phyloP scores from a whole-genome alignment of 2,888 invertebrate genomes.

The Synanthedon vespiformis region DNA sequence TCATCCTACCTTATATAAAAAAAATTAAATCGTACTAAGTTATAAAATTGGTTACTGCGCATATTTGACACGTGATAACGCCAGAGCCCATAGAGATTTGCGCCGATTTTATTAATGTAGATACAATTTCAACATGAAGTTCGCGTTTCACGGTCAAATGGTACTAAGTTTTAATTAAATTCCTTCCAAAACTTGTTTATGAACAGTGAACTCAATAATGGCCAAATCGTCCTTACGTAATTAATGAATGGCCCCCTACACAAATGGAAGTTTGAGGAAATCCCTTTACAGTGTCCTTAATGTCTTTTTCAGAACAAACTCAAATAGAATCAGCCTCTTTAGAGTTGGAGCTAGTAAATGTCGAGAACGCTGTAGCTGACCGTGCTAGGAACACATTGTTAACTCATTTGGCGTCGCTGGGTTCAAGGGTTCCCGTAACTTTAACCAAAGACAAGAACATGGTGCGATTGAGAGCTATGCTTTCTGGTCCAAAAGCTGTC shows the following conservation, averaged over 20 bases:
- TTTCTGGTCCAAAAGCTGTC: constrained; percentile 79
- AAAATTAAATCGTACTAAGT: no score
- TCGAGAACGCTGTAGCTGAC: constrained; percentile 62
- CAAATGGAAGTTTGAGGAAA: not conserved
- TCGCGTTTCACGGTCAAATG: no score
- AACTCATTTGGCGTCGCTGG: constrained; percentile 30
- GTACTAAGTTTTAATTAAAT: no score
- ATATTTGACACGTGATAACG: no score
- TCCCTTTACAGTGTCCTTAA: not conserved
- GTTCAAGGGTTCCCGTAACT: constrained; percentile 41
- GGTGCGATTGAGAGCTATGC: constrained; percentile 70
- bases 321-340: constrained; percentile 82
- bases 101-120: no score
- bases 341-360: constrained; percentile 78
- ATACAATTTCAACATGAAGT: no score
- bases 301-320: constrained; percentile 68
- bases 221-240: no score
- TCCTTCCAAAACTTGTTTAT: no score
- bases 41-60: no score
- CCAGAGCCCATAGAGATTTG: no score
- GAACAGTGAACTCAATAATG: no score
- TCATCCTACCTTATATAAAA: no score
- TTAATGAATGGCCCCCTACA: not conserved
- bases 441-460: constrained; percentile 51
- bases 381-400: constrained; percentile 58